A percentile compares a stretch with the other conserved stretches of the same genome.
Conservation (phyloP, 2,113 vertebrate genomes). For the Serilophus lunatus region DNA sequence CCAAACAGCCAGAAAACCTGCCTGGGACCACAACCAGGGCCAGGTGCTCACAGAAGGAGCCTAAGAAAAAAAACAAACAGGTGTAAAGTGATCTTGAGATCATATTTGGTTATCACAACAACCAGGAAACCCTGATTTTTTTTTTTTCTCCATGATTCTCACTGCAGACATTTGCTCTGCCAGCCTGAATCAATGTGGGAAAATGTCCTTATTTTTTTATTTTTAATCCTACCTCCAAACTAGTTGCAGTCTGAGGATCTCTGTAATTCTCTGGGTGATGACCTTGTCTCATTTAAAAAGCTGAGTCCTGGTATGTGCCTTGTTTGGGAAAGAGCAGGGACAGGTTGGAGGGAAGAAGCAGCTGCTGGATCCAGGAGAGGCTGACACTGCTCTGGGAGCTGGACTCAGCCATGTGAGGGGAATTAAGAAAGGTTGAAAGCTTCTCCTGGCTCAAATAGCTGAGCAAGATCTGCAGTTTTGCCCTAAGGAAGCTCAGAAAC, state of each 20-base stretch:
- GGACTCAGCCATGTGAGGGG: neutral
- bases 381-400: neutral
- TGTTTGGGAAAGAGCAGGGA: neutral
- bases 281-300: neutral
- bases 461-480: neutral
- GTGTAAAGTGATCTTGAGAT: neutral
- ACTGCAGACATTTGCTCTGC: neutral
- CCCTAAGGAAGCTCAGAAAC: neutral
- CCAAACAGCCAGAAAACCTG: neutral
- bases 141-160: neutral
- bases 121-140: neutral
- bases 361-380: neutral
- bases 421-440: neutral
- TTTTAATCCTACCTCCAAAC: neutral
- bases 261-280: neutral
- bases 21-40: neutral
- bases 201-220: neutral
- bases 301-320: neutral
- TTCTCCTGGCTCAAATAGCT: neutral
- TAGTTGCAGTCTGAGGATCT: neutral
- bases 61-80: neutral
- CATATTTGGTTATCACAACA: too few relatives aligned
- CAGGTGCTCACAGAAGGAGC: neutral
- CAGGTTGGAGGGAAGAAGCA: neutral
- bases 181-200: neutral